Conservation (phyloP, 2,888 invertebrate species). For the Drosophila quinaria region DNA sequence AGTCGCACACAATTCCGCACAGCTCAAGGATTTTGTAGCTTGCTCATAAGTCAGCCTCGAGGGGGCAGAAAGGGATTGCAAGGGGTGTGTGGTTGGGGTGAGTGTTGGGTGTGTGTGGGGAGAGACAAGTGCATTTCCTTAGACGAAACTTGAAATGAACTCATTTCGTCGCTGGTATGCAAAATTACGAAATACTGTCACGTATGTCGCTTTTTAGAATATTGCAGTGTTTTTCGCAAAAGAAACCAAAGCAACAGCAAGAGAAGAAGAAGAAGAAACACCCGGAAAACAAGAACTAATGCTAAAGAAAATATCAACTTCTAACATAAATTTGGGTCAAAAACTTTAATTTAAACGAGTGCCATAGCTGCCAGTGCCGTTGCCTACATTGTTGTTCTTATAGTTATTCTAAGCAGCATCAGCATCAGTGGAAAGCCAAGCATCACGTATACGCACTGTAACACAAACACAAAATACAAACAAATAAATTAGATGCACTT, state of each 20-base stretch:
- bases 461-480: conserved; percentile 77
- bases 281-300: conserved; percentile 34
- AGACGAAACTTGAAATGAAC: conserved; percentile 63
- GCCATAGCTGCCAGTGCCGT: conserved; percentile 44
- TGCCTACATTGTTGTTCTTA: conserved; percentile 53
- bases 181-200: conserved; percentile 79
- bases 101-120: background rate
- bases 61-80: background rate
- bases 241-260: conserved; percentile 21
- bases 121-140: conserved; percentile 56
- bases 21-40: conserved; percentile 44
- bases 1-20: conserved; percentile 38
- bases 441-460: conserved; percentile 75
- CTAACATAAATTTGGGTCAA: conserved; percentile 81
- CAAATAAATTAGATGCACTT: conserved; percentile 82
- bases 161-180: conserved; percentile 66
- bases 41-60: conserved; percentile 33
- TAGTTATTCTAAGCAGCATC: conserved; percentile 22
- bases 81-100: background rate
- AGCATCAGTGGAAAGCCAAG: conserved; percentile 30
- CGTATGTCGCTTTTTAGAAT: conserved; percentile 82
- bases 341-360: conserved; percentile 80
- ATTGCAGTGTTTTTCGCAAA: conserved; percentile 42
- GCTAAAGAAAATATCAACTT: conserved; percentile 75
- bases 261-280: conserved; percentile 15